Evolutionary conservation across 2,888 invertebrate species (phyloP).

Genomic region (Tetramorium bicarinatum): DNA sequence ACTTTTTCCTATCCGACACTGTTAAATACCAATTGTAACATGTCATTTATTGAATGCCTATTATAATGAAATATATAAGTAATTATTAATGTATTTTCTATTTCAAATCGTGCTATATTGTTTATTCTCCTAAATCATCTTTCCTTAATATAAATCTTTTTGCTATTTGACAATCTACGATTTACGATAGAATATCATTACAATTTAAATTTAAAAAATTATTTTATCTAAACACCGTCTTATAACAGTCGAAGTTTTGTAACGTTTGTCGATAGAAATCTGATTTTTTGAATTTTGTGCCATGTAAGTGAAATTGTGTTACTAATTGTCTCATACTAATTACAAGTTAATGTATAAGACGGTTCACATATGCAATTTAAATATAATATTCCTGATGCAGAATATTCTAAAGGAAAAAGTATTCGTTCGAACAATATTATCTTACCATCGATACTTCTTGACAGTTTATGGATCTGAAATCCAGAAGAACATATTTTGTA

Average conservation of each 20-base stretch:
- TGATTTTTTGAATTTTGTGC: background rate
- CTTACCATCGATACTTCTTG: conserved; percentile 5
- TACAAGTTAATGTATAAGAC: background rate
- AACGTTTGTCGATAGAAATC: background rate
- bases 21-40: conserved; percentile 54
- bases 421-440: background rate
- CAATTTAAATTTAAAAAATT: background rate
- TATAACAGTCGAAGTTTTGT: background rate
- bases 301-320: background rate
- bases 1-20: conserved; percentile 57
- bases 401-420: background rate
- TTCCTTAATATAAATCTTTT: background rate
- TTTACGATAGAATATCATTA: background rate
- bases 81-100: conserved; percentile 57
- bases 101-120: conserved; percentile 29
- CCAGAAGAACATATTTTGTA: conserved; percentile 23
- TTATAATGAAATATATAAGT: conserved; percentile 72
- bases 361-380: conserved; percentile 4
- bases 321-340: background rate
- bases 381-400: background rate
- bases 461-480: conserved; percentile 42
- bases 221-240: background rate
- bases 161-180: background rate
- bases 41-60: conserved; percentile 75
- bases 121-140: conserved; percentile 22